Conservation (phyloP, 2,113 vertebrate genomes). For the Myrmecobius fasciatus region DNA sequence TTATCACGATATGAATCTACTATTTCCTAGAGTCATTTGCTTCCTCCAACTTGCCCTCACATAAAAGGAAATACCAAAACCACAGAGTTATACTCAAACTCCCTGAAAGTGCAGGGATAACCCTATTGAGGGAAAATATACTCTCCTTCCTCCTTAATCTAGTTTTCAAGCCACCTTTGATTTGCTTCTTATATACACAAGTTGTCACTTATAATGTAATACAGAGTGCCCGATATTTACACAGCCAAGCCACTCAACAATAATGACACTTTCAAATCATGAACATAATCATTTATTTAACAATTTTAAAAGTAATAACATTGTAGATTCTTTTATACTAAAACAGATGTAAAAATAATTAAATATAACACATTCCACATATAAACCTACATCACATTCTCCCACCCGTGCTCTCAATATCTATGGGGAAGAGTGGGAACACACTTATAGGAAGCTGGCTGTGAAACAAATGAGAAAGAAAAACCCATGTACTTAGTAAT, state of each 20-base stretch:
- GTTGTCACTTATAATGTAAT: background rate
- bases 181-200: background rate
- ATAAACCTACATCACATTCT: background rate
- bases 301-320: background rate
- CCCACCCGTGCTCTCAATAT: background rate
- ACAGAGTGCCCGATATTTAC: background rate
- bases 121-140: background rate
- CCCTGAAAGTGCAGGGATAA: background rate
- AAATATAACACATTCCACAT: background rate
- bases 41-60: background rate
- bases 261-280: background rate
- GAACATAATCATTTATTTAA: background rate
- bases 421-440: background rate
- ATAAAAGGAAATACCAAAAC: background rate
- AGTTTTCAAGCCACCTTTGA: background rate
- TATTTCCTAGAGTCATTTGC: background rate
- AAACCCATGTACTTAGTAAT: background rate
- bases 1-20: background rate
- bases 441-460: background rate
- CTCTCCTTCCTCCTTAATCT: background rate
- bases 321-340: background rate
- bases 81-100: background rate
- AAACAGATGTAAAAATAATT: background rate
- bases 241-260: background rate
- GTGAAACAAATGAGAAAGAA: background rate